These are phyloP conservation scores for Ametastegia equiseti DNA, from an alignment of 2,888 invertebrate species.

Conservation along the genomic window DNA sequence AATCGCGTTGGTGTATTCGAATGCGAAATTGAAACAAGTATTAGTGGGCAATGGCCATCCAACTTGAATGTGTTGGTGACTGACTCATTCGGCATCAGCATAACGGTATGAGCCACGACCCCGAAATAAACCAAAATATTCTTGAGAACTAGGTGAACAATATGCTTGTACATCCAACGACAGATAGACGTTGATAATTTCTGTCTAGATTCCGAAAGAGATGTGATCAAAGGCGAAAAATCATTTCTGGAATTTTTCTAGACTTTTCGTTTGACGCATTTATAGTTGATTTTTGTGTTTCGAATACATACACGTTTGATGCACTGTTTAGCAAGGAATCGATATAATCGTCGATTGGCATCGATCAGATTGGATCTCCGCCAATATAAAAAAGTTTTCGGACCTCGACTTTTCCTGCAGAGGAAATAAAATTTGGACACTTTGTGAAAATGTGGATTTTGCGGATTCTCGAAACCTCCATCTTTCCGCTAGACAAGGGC, in stretches of 20 bases:
- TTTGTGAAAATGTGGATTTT: background rate
- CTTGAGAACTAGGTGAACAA: conserved; percentile 46
- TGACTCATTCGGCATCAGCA: conserved; percentile 9
- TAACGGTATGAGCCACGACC: conserved; percentile 35
- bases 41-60: conserved; percentile 12
- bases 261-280: background rate
- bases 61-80: background rate
- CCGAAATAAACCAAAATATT: conserved; percentile 45
- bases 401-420: background rate
- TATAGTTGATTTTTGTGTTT: background rate
- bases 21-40: conserved; percentile 10
- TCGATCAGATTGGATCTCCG: background rate
- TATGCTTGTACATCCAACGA: background rate
- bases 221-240: background rate
- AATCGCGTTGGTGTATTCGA: conserved; percentile 23
- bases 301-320: background rate
- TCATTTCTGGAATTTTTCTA: background rate
- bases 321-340: background rate
- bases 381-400: background rate
- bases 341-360: background rate
- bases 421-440: background rate
- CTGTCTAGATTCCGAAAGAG: background rate
- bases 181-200: conserved; percentile 11
- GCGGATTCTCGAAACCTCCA: background rate
- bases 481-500: background rate